Base-by-base conservation (phyloP, 2,113 vertebrate species). In the Carassius carassius region DNA sequence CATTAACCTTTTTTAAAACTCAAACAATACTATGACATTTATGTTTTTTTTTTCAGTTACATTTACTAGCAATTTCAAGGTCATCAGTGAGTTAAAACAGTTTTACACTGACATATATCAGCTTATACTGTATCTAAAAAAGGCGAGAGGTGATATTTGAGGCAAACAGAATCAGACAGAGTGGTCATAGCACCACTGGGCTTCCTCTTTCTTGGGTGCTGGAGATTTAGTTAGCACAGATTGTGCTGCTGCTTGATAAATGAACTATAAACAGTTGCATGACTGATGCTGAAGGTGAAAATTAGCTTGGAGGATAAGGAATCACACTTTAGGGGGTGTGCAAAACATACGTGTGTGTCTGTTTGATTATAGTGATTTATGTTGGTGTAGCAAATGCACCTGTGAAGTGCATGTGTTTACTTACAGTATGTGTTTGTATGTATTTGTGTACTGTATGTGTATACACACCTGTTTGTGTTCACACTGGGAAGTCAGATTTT, bases 211-310 rank as follows among this genome's bases (percentile, higher is more conserved):
- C 41, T 51, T 41, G 72, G 47, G 29, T 85, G 76, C 56, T 86
- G 77, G 77, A 75, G 83, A 81, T 44, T 82, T 65, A 78, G 69
- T 81, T 85, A 19, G 58, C 81, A 81, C 87, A 86, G 81, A 85
- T 88, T 84, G 84, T 84, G 81, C 76, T 51, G 49, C 69, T 83
- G 77, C 82, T 88, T 85, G 84, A 88, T 86, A 84, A 86, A 88
- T 86, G 75, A 37, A 84, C 84, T 84, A 84, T 78, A 69, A 70
- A 80, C 84, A 86, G 80, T 78, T 70, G 84, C 87, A 88, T 78
- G 84, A 84, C 77, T 86, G 84, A 82, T 84, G 41, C 78, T 78
- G 79, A 84, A 80, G 84, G 73, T 84, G 79, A 73, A 86, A 79
- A 88, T 86, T 88, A 72, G 81, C 85, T 88, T 81, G 72, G 87